phyloP scores from a whole-genome alignment of 2,888 invertebrate species.

The Perizoma affinitatum region DNA sequence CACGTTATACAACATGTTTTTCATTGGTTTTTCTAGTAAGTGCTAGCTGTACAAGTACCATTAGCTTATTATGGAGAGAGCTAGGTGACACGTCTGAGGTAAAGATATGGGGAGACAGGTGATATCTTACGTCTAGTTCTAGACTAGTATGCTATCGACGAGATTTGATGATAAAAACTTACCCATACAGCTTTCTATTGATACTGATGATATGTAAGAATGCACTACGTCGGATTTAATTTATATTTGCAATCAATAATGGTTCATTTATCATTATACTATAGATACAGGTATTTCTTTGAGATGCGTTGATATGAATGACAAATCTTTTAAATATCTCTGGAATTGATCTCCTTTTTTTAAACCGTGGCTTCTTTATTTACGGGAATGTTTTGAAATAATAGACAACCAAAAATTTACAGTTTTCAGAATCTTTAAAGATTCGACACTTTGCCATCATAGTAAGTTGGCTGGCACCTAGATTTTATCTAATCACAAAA shows the following conservation, averaged over 20 bases:
- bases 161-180: constrained; percentile 61
- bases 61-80: constrained; percentile 63
- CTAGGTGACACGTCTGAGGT: constrained; percentile 53
- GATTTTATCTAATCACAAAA: constrained; percentile 5
- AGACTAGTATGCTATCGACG: constrained; percentile 42
- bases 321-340: too few species aligned
- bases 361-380: too few species aligned
- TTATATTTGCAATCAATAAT: constrained; percentile 33
- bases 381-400: too few species aligned
- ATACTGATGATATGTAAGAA: constrained; percentile 51
- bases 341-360: too few species aligned
- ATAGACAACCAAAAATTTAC: too few species aligned
- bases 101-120: constrained; percentile 62
- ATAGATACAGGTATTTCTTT: too few species aligned
- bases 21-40: constrained; percentile 22
- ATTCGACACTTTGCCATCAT: too few species aligned
- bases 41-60: constrained; percentile 17
- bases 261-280: neutral
- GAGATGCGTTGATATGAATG: too few species aligned
- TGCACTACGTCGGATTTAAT: constrained; percentile 35
- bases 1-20: constrained; percentile 22
- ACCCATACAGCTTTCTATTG: constrained; percentile 68
- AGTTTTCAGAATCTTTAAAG: too few species aligned
- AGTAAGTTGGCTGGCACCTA: too few species aligned
- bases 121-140: constrained; percentile 62